Percentiles rank a stretch among this genome's conserved stretches.
phyloP scores from a whole-genome alignment of 2,113 vertebrate genomes.

The Elgaria multicarinata region DNA sequence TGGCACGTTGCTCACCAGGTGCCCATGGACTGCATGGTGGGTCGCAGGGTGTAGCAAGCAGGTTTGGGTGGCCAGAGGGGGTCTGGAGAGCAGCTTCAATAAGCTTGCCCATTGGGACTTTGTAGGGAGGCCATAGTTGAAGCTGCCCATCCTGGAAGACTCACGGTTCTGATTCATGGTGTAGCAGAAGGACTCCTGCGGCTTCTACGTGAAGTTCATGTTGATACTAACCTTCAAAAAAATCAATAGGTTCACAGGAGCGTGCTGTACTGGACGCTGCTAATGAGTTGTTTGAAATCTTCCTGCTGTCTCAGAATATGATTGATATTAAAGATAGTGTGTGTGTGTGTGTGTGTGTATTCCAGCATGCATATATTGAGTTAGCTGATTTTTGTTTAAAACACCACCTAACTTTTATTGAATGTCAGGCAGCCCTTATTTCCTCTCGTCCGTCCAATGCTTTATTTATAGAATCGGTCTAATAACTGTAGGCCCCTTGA shows the following conservation, averaged over 20 bases:
- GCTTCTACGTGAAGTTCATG: slow-evolving; percentile 54
- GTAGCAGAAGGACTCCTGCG: slow-evolving; percentile 38
- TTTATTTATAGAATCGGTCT: neutral
- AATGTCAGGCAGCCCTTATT: slow-evolving; percentile 1
- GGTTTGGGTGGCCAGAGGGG: no score
- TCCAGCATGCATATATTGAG: neutral
- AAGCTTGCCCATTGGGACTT: no score
- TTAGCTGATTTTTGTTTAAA: slow-evolving; percentile 7
- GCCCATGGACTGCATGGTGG: no score
- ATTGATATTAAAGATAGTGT: neutral
- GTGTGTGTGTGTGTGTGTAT: neutral
- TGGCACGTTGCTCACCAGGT: no score
- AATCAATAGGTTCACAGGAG: slow-evolving; percentile 41
- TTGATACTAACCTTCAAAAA: slow-evolving; percentile 59
- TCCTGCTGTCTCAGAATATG: slow-evolving; percentile 7
- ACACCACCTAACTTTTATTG: slow-evolving; percentile 6
- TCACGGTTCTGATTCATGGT: neutral
- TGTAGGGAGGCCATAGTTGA: neutral
- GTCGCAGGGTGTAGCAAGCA: no score
- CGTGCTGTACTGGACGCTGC: neutral
- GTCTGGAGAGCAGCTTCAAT: no score
- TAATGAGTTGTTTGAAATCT: neutral
- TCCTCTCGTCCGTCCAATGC: neutral
- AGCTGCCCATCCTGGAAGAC: neutral
- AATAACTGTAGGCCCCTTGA: neutral